phyloP scores from a whole-genome alignment of 92 coral and sea anemone genomes.

The Zoanthus solanderi region DNA sequence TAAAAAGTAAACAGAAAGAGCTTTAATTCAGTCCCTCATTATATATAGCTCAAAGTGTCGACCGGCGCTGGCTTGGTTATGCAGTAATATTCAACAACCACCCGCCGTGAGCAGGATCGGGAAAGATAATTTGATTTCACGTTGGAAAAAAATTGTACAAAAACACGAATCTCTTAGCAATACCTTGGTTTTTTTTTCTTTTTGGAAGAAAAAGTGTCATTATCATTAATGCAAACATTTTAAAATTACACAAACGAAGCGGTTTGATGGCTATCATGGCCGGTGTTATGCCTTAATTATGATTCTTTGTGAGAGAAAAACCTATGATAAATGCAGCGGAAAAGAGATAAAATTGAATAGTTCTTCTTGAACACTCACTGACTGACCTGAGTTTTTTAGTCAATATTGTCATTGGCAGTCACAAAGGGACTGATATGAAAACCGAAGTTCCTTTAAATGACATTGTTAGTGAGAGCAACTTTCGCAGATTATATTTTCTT shows the following conservation, averaged over 20 bases:
- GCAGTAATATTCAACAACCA: conserved; percentile 1
- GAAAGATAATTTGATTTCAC: conserved; percentile 36
- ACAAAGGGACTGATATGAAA: conserved; percentile 3
- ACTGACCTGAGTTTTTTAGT: conserved; percentile 41
- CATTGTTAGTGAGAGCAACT: neutral
- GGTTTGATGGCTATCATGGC: conserved; percentile 16
- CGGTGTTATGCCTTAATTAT: neutral
- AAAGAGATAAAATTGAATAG: conserved; percentile 11
- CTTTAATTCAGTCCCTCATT: conserved; percentile 38
- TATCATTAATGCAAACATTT: conserved; percentile 23
- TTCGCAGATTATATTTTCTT: neutral
- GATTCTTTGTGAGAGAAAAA: conserved; percentile 21
- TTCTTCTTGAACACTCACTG: neutral
- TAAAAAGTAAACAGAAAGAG: conserved; percentile 24
- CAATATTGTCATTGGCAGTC: conserved; percentile 28
- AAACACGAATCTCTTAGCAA: neutral
- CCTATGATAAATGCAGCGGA: conserved; percentile 16
- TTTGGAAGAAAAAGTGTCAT: neutral
- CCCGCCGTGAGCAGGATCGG: conserved; percentile 22
- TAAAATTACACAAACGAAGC: conserved; percentile 24
- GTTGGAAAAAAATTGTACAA: neutral
- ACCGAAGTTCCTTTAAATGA: conserved; percentile 12
- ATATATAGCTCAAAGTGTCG: neutral
- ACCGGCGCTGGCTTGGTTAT: neutral
- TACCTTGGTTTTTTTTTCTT: conserved; percentile 5